Evolutionary conservation across 53 echinoderm and acorn worm species (phyloP).

Genomic region (Luidia sarsii): DNA sequence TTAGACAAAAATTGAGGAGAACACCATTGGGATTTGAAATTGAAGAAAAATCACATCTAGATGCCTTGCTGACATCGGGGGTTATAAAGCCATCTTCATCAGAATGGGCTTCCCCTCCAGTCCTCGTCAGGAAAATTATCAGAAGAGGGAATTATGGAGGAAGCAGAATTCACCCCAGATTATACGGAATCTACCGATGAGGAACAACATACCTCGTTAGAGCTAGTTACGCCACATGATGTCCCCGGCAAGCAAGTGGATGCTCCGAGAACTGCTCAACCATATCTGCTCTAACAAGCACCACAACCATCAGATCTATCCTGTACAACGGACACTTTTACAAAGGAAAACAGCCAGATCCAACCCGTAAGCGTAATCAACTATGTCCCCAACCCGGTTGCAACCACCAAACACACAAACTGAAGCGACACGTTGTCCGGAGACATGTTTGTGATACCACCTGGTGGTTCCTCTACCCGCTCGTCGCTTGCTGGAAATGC

Average conservation of each 20-base stretch:
- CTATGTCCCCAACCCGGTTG: conserved; percentile 9
- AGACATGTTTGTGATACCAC: background rate
- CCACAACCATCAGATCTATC: no score
- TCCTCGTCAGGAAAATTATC: background rate
- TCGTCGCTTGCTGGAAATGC: background rate
- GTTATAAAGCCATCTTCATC: conserved; percentile 2
- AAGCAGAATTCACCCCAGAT: conserved; percentile 5
- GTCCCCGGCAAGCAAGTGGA: no score
- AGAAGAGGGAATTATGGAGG: background rate
- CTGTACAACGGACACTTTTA: no score
- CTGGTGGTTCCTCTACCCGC: background rate
- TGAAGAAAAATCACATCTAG: conserved; percentile 10
- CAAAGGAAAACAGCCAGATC: no score
- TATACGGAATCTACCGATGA: background rate
- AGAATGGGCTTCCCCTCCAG: background rate
- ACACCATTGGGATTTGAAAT: conserved; percentile 9
- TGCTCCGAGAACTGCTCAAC: no score
- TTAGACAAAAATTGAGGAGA: conserved; percentile 20
- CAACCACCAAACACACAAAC: background rate
- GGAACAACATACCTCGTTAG: background rate
- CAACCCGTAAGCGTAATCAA: no score
- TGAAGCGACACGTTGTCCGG: background rate
- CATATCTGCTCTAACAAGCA: no score
- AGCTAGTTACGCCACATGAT: no score
- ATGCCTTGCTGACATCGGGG: background rate